Base-by-base conservation (phyloP, 2,888 invertebrate species). In the Ethmia dodecea region DNA sequence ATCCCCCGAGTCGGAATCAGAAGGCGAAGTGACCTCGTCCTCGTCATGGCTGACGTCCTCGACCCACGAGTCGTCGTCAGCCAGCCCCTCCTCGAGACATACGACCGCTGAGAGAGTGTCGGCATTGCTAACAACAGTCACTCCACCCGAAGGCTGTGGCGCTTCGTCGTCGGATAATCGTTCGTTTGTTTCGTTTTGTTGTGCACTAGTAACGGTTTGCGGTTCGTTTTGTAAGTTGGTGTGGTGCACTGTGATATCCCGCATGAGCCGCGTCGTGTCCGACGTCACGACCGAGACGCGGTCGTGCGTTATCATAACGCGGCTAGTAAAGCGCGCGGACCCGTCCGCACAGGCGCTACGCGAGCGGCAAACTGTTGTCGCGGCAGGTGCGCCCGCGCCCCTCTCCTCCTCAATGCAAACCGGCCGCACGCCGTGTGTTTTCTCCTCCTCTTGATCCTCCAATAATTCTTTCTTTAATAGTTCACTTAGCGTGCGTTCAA, bases 11-110 rank as follows among this genome's bases (percentile, higher is more conserved):
- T 92, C 91, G 9, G 90, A 88, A 49, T 91, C 91, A 38, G 89
- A 92, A 41, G 89, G 89, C 24, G 90, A 89, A n/a, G 88, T 89
- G 44, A 81, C 88, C 48, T 93, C 93, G 52, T 93, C 93, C 45
- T 93, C 93, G 59, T 93, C 93, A 68, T 93, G 92, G 55, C 94
- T 94, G 44, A 94, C 88, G 70, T 95, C 95, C 75, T 95, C 95
- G 45, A 95, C 95, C 95, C 95, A 95, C 42, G 95, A 95, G 69
- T 96, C 95, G 74, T 95, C 95, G 64, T 95, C 95, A 32, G 95
- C 95, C 38, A 95, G 83, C 45, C 94, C 95, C 79, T 95, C 95
- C 75, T 95, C 95, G 46, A 94, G 89, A 56, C 92, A 92, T 43
- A 92, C 90, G 35, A 91, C 90, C 32, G 91, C 91, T 48, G 91